Percentiles rank a stretch among this genome's conserved stretches.
Evolutionary conservation across 64 coral and sea anemone genomes (phyloP).

Genomic region (Porites lutea): DNA sequence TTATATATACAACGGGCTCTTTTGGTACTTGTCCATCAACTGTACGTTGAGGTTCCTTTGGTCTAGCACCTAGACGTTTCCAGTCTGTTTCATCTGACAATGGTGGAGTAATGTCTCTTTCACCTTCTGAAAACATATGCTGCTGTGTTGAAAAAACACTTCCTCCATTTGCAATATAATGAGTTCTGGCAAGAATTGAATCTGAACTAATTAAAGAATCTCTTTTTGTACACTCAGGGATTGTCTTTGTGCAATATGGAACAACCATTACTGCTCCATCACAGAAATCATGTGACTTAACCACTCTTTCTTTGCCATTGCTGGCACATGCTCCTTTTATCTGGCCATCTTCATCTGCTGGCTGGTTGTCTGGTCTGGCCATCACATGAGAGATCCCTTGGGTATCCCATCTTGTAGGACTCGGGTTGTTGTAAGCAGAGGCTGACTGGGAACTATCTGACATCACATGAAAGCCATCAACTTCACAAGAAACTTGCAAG

Average conservation of each 20-base stretch:
- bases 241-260: not conserved
- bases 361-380: not conserved
- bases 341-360: not conserved
- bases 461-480: no score
- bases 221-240: not conserved
- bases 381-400: not conserved
- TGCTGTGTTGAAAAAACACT: not conserved
- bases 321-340: not conserved
- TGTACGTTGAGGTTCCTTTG: not conserved
- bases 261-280: not conserved
- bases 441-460: not conserved
- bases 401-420: not conserved
- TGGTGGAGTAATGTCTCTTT: not conserved
- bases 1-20: not conserved
- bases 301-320: not conserved
- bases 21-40: not conserved
- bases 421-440: not conserved
- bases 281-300: not conserved
- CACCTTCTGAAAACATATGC: not conserved
- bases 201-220: not conserved
- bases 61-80: not conserved
- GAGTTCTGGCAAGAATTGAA: not conserved
- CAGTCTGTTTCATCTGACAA: not conserved
- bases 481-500: not conserved
- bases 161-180: not conserved